A percentile compares a stretch with the other conserved stretches of the same genome.
phyloP scores from a whole-genome alignment of 2,113 vertebrate genomes.

The Xenopus borealis region DNA sequence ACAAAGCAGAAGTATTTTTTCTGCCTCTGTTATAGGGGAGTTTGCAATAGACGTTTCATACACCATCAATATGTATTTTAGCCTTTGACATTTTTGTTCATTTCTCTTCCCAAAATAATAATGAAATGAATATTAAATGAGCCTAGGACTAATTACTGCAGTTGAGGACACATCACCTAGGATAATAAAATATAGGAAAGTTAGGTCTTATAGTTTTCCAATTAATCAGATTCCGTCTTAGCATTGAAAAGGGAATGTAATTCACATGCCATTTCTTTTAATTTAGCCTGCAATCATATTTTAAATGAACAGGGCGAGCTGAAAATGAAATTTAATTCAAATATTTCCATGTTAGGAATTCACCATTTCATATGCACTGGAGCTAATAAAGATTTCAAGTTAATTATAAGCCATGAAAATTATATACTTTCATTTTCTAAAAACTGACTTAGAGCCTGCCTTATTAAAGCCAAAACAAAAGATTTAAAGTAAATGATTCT shows the following conservation, averaged over 20 bases:
- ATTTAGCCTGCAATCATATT: conserved; percentile 89
- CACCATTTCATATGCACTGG: conserved; percentile 75
- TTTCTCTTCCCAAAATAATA: conserved; percentile 62
- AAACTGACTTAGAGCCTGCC: too few species aligned
- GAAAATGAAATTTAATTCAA: conserved; percentile 92
- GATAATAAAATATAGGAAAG: conserved; percentile 59
- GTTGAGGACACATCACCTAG: conserved; percentile 71
- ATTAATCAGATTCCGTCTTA: conserved; percentile 80
- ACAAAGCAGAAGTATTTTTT: too few species aligned
- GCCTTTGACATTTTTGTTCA: conserved; percentile 56
- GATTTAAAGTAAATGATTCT: too few species aligned
- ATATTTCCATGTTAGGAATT: conserved; percentile 78
- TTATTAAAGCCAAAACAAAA: too few species aligned
- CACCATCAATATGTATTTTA: too few species aligned
- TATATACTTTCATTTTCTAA: neutral
- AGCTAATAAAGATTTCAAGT: conserved; percentile 76
- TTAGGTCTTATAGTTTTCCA: conserved; percentile 74
- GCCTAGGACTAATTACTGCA: conserved; percentile 62
- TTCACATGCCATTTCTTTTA: conserved; percentile 85
- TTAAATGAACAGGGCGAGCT: conserved; percentile 77
- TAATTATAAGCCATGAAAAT: conserved; percentile 20
- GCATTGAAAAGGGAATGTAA: conserved; percentile 87
- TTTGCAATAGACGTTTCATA: too few species aligned
- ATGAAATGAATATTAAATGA: conserved; percentile 84
- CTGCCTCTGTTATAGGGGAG: too few species aligned